Conservation (phyloP, 2,888 invertebrate species). For the Heteromyza rotundicornis region DNA sequence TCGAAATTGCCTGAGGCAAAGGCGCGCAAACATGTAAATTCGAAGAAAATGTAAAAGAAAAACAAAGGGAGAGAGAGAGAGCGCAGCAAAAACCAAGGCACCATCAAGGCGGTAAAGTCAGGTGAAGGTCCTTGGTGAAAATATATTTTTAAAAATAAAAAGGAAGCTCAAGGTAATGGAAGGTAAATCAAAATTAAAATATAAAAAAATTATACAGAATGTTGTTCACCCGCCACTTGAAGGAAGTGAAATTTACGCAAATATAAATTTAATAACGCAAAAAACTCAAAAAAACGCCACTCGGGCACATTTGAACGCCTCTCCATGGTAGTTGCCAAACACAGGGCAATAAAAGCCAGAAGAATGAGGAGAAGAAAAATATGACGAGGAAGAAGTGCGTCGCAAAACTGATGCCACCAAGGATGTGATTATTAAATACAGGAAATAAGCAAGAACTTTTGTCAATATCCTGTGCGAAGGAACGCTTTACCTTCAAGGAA, state of each 20-base stretch:
- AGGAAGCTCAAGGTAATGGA: constrained; percentile 12
- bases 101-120: too few species aligned
- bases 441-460: constrained; percentile 39
- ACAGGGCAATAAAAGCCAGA: neutral
- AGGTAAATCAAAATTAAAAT: neutral
- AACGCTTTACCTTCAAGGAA: neutral
- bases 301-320: too few species aligned
- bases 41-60: too few species aligned
- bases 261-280: constrained; percentile 29
- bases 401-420: constrained; percentile 7
- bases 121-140: too few species aligned
- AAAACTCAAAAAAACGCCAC: neutral
- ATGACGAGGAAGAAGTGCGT: neutral
- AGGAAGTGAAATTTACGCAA: constrained; percentile 24
- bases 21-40: too few species aligned
- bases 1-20: too few species aligned
- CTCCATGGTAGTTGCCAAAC: too few species aligned
- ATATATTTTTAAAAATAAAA: too few species aligned
- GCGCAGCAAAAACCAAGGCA: too few species aligned
- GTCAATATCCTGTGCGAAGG: constrained; percentile 34
- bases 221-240: constrained; percentile 6
- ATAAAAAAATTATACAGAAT: neutral
- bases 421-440: constrained; percentile 40
- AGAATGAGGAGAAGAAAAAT: neutral
- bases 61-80: too few species aligned